Percentiles rank a stretch among this genome's conserved stretches.
Evolutionary conservation across 1,140 invertebrate species (phyloP).

Genomic region (Mesaphorura yosii): DNA sequence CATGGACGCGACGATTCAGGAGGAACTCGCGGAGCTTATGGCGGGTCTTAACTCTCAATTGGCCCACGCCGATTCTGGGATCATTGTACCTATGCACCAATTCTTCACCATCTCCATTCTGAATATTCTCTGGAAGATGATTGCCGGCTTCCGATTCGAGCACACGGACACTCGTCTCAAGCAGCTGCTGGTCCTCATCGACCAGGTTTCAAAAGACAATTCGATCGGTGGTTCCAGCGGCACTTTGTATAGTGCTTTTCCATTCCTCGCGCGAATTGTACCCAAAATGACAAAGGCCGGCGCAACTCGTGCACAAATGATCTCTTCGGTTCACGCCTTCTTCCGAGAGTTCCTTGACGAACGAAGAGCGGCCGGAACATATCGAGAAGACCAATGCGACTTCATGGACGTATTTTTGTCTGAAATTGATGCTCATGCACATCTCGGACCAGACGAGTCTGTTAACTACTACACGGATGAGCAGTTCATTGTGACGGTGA

Average conservation of each 20-base stretch:
- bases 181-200: slow-evolving; percentile 9
- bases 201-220: slow-evolving; percentile 3
- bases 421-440: background rate
- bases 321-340: background rate
- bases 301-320: background rate
- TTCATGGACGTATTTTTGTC: background rate
- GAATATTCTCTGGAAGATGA: slow-evolving; percentile 17
- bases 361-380: background rate
- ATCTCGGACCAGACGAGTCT: background rate
- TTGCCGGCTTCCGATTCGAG: slow-evolving; percentile 5
- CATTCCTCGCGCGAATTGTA: slow-evolving; percentile 24
- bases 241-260: slow-evolving; percentile 19
- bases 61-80: too few relatives aligned
- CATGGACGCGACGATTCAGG: slow-evolving; percentile 9
- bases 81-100: background rate
- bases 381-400: background rate
- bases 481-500: background rate
- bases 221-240: slow-evolving; percentile 5
- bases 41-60: background rate
- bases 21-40: slow-evolving; percentile 37
- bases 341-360: background rate
- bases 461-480: background rate
- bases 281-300: slow-evolving; percentile 22
- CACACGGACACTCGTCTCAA: slow-evolving; percentile 11
- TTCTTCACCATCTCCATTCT: slow-evolving; percentile 18